Evolutionary conservation across 2,797 vertebrate species (phyloP).

Genomic region (Pseudomugil tenellus): DNA sequence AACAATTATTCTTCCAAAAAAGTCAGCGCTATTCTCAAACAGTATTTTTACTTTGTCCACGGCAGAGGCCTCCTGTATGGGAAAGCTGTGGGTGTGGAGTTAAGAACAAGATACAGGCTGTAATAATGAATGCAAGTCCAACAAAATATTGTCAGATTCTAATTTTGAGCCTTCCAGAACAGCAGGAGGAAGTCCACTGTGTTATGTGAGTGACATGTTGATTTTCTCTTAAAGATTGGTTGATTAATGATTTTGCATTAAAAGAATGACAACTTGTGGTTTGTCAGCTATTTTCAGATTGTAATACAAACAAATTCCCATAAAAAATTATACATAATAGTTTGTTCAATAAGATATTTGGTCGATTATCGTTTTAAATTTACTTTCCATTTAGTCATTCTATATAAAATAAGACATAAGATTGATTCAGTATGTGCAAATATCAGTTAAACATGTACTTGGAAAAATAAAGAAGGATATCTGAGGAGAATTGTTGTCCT

Average conservation of each 20-base stretch:
- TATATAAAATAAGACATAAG: not conserved
- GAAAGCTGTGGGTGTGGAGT: conserved; percentile 88
- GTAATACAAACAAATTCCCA: not conserved
- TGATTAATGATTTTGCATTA: too few relatives aligned
- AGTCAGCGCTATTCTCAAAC: conserved; percentile 91
- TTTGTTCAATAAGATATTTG: not conserved
- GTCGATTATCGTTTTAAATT: not conserved
- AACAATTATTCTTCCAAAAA: conserved; percentile 94
- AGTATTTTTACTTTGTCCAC: conserved; percentile 90
- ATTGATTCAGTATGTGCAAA: not conserved
- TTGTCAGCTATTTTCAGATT: not conserved
- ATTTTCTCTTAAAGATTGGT: not conserved
- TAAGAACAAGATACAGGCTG: conserved; percentile 81
- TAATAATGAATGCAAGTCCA: conserved; percentile 39
- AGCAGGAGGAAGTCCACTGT: conserved; percentile 61
- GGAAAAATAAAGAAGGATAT: conserved; percentile 87
- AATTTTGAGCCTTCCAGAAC: conserved; percentile 35
- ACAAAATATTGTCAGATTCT: conserved; percentile 60
- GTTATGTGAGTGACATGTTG: conserved; percentile 29
- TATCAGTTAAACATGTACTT: not conserved
- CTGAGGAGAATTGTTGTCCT: conserved; percentile 89
- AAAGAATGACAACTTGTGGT: not conserved
- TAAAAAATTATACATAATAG: not conserved
- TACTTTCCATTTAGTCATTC: not conserved
- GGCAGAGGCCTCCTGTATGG: conserved; percentile 81